Evolutionary conservation across 2,113 vertebrate species (phyloP).

Genomic region (Clupea harengus): DNA sequence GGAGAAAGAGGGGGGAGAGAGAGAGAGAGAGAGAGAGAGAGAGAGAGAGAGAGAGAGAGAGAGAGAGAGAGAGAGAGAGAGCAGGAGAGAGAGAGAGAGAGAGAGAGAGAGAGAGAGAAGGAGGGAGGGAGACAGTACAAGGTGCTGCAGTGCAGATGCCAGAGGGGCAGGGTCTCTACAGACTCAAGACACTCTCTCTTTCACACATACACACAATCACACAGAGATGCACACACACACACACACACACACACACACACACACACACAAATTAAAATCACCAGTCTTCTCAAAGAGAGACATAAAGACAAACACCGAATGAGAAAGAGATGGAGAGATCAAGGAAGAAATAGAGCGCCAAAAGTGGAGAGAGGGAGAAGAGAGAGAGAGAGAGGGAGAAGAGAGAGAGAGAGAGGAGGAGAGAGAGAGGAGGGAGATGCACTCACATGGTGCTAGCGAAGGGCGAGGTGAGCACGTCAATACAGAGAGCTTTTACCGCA

Average conservation of each 20-base stretch:
- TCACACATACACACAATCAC: neutral
- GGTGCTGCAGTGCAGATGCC: conserved; percentile 19
- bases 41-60: conserved; percentile 40
- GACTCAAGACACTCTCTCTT: neutral
- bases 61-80: conserved; percentile 40
- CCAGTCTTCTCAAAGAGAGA: neutral
- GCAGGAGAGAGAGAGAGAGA: neutral
- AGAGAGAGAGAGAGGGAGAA: neutral
- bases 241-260: neutral
- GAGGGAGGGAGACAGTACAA: conserved; percentile 30
- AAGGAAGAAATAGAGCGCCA: conserved; percentile 41
- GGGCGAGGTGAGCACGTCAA: neutral
- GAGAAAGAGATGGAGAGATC: conserved; percentile 25
- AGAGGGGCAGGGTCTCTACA: conserved; percentile 18
- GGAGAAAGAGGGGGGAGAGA: conserved; percentile 43
- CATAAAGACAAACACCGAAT: neutral
- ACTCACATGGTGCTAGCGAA: conserved; percentile 38
- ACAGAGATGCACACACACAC: neutral
- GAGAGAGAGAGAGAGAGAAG: conserved; percentile 38
- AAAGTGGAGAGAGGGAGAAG: neutral
- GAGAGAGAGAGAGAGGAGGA: conserved; percentile 21
- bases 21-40: conserved; percentile 26
- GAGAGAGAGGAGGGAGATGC: conserved; percentile 26
- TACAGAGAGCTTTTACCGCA: conserved; percentile 1
- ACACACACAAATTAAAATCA: conserved; percentile 8